Conservation (phyloP, 1,140 invertebrate species). For the Arion vulgaris region DNA sequence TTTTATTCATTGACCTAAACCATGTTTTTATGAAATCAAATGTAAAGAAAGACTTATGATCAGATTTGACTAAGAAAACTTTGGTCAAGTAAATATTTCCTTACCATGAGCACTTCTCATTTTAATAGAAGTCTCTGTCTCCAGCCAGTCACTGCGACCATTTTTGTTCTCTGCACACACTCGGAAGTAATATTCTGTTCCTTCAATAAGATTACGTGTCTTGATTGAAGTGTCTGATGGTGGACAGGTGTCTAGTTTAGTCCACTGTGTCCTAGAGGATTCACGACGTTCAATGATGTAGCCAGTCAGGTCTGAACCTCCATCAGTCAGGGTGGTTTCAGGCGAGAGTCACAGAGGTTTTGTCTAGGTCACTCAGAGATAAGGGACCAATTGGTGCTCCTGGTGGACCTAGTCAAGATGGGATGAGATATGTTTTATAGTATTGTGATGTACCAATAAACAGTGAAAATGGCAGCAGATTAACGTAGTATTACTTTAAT, state of each 20-base stretch:
- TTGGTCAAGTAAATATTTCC: conserved; percentile 55
- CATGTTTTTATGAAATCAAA: too few species aligned
- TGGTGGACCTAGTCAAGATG: conserved; percentile 76
- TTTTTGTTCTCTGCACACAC: conserved; percentile 91
- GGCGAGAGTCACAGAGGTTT: conserved; percentile 71
- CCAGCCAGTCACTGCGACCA: conserved; percentile 81
- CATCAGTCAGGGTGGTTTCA: conserved; percentile 70
- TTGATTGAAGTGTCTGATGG: conserved; percentile 79
- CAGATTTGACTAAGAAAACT: too few species aligned
- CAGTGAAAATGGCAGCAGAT: too few species aligned
- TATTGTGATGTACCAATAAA: too few species aligned
- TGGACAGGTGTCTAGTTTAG: conserved; percentile 75
- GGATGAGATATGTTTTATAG: too few species aligned
- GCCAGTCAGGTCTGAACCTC: conserved; percentile 66
- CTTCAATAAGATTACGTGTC: conserved; percentile 85
- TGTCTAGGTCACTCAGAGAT: conserved; percentile 72
- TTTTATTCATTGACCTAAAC: too few species aligned
- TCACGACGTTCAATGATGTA: conserved; percentile 73
- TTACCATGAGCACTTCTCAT: conserved; percentile 94
- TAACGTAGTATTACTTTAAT: too few species aligned
- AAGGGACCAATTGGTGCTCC: conserved; percentile 89
- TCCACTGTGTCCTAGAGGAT: conserved; percentile 87
- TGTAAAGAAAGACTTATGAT: too few species aligned
- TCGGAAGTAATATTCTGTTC: conserved; percentile 93
- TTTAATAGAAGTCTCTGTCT: conserved; percentile 85